These are phyloP conservation scores for Oplegnathus fasciatus DNA, from an alignment of 2,113 vertebrate species.

Conservation along the genomic window DNA sequence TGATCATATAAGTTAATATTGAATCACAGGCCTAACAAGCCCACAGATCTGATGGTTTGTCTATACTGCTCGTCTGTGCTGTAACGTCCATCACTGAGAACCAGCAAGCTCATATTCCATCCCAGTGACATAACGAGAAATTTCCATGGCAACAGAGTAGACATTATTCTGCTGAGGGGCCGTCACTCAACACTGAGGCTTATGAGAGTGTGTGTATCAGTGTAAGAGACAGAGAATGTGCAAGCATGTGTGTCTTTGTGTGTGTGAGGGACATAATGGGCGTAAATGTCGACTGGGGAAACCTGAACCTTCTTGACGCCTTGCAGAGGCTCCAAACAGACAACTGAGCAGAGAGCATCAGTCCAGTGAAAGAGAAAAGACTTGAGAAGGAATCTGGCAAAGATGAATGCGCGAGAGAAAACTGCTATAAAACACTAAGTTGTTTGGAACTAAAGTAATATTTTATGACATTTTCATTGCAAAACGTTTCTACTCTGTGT, in stretches of 20 bases:
- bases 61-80: constrained; percentile 2
- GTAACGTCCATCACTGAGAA: constrained; percentile 25
- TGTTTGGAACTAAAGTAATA: background rate
- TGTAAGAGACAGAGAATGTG: constrained; percentile 49
- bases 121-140: constrained; percentile 55
- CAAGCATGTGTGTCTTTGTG: constrained; percentile 58
- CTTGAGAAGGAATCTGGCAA: background rate
- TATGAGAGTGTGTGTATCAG: constrained; percentile 49
- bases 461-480: background rate
- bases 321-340: constrained; percentile 51
- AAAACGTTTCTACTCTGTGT: background rate
- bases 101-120: constrained; percentile 61
- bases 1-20: background rate
- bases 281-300: constrained; percentile 60
- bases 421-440: background rate
- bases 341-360: constrained; percentile 29
- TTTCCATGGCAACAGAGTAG: constrained; percentile 72
- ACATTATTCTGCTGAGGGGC: constrained; percentile 63
- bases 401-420: background rate
- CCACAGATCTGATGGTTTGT: background rate
- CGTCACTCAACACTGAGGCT: constrained; percentile 73
- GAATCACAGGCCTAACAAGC: too few relatives aligned
- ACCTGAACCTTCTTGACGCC: constrained; percentile 67
- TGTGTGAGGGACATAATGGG: constrained; percentile 49
- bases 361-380: background rate